Evolutionary conservation across 2,797 vertebrate genomes (phyloP).

Genomic region (Tiaroga cobitis): DNA sequence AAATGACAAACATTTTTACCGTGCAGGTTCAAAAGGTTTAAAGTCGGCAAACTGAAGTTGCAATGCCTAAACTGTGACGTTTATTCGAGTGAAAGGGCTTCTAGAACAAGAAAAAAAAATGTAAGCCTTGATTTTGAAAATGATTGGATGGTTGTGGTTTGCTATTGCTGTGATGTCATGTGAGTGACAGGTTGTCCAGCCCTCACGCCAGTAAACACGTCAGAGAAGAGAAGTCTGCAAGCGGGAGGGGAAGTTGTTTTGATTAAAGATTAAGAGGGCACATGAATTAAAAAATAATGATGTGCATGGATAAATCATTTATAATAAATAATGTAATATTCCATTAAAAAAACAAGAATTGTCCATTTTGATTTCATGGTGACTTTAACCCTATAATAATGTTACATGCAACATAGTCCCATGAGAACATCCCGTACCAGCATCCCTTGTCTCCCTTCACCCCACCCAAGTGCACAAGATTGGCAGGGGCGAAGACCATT

Average conservation of each 20-base stretch:
- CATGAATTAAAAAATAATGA: neutral
- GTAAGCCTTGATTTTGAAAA: neutral
- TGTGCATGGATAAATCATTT: neutral
- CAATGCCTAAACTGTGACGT: no score
- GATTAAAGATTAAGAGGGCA: neutral
- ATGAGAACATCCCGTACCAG: conserved; percentile 22
- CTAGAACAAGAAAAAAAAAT: neutral
- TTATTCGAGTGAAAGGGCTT: no score
- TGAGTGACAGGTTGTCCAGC: neutral
- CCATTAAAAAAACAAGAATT: neutral
- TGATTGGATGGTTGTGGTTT: neutral
- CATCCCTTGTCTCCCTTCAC: conserved; percentile 59
- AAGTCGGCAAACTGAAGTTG: neutral
- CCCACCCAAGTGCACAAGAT: conserved; percentile 75
- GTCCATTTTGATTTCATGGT: neutral
- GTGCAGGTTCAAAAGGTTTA: neutral
- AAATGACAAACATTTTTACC: neutral
- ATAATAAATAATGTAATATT: neutral
- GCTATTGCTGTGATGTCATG: neutral
- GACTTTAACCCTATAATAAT: neutral
- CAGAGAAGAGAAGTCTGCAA: neutral
- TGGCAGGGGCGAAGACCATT: conserved; percentile 75
- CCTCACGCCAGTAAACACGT: neutral
- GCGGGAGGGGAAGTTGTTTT: neutral
- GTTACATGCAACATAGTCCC: neutral